A percentile compares a stretch with the other conserved stretches of the same genome.
Conservation (phyloP, 2,888 invertebrate genomes). For the Bedellia somnulentella region DNA sequence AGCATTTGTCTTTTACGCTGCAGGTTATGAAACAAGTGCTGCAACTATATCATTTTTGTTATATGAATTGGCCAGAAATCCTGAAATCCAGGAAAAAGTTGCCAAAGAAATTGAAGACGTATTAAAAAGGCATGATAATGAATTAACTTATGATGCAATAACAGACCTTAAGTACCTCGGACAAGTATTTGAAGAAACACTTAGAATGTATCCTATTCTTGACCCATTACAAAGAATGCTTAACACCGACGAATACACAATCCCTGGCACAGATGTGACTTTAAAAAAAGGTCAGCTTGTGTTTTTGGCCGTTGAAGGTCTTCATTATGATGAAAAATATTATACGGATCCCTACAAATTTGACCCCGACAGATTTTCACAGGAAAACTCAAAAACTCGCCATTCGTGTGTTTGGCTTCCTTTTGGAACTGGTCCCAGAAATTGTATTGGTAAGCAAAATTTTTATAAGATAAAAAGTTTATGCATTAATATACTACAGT, state of each 20-base stretch:
- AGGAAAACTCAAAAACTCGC: constrained; percentile 19
- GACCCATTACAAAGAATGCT: constrained; percentile 29
- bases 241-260: constrained; percentile 19
- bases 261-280: constrained; percentile 26
- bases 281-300: constrained; percentile 26
- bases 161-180: constrained; percentile 19
- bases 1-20: constrained; percentile 38
- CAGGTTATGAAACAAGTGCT: constrained; percentile 43
- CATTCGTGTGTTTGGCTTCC: constrained; percentile 32
- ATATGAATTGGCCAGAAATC: constrained; percentile 29
- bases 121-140: constrained; percentile 13
- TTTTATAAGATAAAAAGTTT: too few relatives aligned
- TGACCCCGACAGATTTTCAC: constrained; percentile 41
- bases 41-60: constrained; percentile 28
- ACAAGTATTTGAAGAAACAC: constrained; percentile 24
- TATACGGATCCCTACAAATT: constrained; percentile 41
- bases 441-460: neutral
- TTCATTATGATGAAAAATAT: constrained; percentile 36
- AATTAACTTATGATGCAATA: constrained; percentile 17
- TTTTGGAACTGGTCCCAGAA: neutral
- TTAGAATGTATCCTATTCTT: constrained; percentile 42
- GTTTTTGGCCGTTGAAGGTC: constrained; percentile 23
- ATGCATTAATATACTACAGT: too few relatives aligned
- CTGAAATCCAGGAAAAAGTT: constrained; percentile 25
- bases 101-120: constrained; percentile 16